Evolutionary conservation across 1,140 invertebrate species (phyloP), one percentile per base, ranked within the genome.

Genomic region (Drosophila gunungcola): DNA sequence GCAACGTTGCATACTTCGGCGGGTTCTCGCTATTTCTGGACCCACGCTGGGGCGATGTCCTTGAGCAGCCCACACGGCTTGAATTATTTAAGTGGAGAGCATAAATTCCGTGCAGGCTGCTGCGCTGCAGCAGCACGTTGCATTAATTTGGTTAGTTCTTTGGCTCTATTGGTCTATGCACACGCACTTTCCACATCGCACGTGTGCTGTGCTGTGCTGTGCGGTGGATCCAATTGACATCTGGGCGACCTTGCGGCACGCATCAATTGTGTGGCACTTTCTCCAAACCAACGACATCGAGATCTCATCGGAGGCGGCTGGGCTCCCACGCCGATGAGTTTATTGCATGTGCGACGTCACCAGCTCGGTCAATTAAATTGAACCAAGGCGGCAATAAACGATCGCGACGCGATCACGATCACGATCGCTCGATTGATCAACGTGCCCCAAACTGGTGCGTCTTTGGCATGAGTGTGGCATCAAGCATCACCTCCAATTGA

Each of bases 251-350:
- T 72, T 56, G 65, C 46, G 51, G 68, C 56, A 65, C 73, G 81
- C 81, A 80, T 68, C 81, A 77, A 64, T 80, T 85, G 68, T 68
- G 81, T 56, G 81, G 77, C 81, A 85, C 77, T 84, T 80, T 84
- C 77, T 76, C 79, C 57, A n/a, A 36, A 38, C 79, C 57, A n/a
- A 29, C 54, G 16, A n/a, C 9, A 48, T 38, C 36, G 27, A 41
- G 12, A 57, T 60, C 49, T 29, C 43, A 6, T 1, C 13, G 58
- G n/a, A 46, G 61, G 46, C 42, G 42, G 34, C 39, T 41, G 64
- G 34, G 25, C 76, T 79, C 76, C 77, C 79, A 82, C 79, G 63
- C 79, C 56, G 49, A 73, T 62, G 73, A 72, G 58, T 70, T 56
- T 62, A 78, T 72, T 78, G 54, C 56, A 61, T 72, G 56, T 62